Base-by-base conservation (phyloP, 2,797 vertebrate genomes). In the Neopelma chrysocephalum region DNA sequence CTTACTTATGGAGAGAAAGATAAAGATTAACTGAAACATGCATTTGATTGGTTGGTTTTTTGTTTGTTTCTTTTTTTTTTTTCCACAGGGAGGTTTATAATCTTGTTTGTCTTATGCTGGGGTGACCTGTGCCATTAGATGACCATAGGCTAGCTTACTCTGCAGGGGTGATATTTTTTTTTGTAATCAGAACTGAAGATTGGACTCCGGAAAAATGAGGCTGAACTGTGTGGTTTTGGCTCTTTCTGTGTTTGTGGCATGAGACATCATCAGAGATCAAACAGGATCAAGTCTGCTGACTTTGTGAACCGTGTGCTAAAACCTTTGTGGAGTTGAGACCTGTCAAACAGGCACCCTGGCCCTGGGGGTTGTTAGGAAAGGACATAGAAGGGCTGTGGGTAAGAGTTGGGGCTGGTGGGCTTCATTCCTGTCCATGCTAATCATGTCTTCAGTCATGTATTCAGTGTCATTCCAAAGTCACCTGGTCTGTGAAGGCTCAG, bases 1-100 rank as follows among this genome's bases (percentile, higher is more conserved):
- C 96, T 97, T 93, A 96, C 73, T 89, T 94, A 95, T 71, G 91
- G 95, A 96, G 64, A 94, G 94, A 95, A 93, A 96, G 95, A 97
- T 97, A 97, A 97, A 97, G 81, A 94, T 89, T 93, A 96, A 96
- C 83, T 94, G 87, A 96, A 97, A 97, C 58, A 71, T 80, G 71
- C 87, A 91, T 23, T 90, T 91, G 48, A 21, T 64, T 92, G 65
- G 19, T 93, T 78, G 29, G 65, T 89, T 83, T 92, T 78, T 25
- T n/a, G 14, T 12, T 23, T 31, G 29, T 16, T 60, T 43, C 57
- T 29, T 34, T 47, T 31, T n/a, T 22, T 64, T 51, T 23, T 16
- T 34, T 18, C 11, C 26, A 19, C 23, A 54, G 64, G 45, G 54
- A 89, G 4, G 21, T 92, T 91, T 86, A 68, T 95, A 57, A 83